These are phyloP conservation scores for Alcis repandata DNA, from an alignment of 2,888 invertebrate genomes.

Conservation along the genomic window DNA sequence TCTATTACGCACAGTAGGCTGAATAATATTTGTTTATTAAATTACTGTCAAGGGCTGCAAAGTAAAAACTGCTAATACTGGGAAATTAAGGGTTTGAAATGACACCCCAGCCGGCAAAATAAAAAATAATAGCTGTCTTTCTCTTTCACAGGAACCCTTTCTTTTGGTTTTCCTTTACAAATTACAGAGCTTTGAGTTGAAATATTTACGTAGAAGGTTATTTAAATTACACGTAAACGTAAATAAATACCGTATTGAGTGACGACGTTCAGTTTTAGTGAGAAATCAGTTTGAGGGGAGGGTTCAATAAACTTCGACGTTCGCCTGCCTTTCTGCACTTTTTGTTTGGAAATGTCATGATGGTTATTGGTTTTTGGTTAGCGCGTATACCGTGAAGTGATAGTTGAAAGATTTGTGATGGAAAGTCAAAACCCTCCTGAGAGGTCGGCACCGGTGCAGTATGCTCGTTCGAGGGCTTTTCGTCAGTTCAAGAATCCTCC, in stretches of 20 bases:
- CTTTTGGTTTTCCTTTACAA: constrained; percentile 59
- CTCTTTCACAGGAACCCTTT: constrained; percentile 58
- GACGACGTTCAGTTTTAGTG: constrained; percentile 50
- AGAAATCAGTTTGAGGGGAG: constrained; percentile 54
- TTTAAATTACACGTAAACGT: constrained; percentile 9
- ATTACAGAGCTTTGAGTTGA: constrained; percentile 56
- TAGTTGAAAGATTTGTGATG: constrained; percentile 63
- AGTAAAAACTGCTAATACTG: not conserved
- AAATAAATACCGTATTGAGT: constrained; percentile 52
- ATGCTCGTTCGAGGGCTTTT: constrained; percentile 87
- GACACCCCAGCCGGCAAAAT: constrained; percentile 24
- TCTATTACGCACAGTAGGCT: too few species aligned
- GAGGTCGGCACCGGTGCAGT: constrained; percentile 82
- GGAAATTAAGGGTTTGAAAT: not conserved
- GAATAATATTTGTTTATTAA: too few species aligned
- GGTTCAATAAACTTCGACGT: constrained; percentile 80
- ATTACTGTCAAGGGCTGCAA: too few species aligned
- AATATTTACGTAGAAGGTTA: constrained; percentile 49
- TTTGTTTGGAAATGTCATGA: constrained; percentile 68
- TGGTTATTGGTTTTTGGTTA: constrained; percentile 68
- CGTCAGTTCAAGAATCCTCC: constrained; percentile 91
- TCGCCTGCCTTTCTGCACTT: constrained; percentile 46
- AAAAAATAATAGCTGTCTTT: constrained; percentile 54
- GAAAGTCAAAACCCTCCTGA: constrained; percentile 78
- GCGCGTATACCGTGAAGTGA: constrained; percentile 56